Percentiles rank a stretch among this genome's conserved stretches.
Evolutionary conservation across 2,113 vertebrate genomes (phyloP).

Genomic region (Ophthalmolycus amberensis): DNA sequence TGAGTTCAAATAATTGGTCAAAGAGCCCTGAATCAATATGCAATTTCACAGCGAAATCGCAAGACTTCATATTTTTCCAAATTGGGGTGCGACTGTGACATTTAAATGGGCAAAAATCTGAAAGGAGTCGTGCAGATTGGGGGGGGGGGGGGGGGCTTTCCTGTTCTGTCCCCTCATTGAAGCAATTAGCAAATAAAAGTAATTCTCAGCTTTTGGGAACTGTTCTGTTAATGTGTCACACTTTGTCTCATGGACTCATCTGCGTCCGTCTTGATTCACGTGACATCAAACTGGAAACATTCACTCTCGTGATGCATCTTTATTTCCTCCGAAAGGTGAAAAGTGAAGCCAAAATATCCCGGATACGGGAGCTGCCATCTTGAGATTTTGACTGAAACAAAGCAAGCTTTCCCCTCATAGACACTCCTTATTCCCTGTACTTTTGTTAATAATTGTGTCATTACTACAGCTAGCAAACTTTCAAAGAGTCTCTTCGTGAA

Average conservation of each 20-base stretch:
- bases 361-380: no score
- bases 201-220: background rate
- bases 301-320: no score
- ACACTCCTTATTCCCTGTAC: background rate
- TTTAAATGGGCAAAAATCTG: background rate
- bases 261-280: background rate
- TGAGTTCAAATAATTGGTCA: background rate
- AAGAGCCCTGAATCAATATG: background rate
- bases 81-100: background rate
- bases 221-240: background rate
- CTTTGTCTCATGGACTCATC: background rate
- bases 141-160: no score
- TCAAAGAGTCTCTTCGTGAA: background rate
- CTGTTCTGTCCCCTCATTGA: background rate
- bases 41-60: background rate
- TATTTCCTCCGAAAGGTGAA: no score
- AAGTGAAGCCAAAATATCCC: no score
- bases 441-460: background rate
- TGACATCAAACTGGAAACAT: background rate
- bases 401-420: no score
- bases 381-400: no score
- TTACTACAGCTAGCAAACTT: background rate
- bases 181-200: background rate
- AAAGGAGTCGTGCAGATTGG: no score
- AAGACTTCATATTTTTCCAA: background rate